Evolutionary conservation across 2,888 invertebrate species (phyloP).

Genomic region (Aphelenchoides bicaudatus): DNA sequence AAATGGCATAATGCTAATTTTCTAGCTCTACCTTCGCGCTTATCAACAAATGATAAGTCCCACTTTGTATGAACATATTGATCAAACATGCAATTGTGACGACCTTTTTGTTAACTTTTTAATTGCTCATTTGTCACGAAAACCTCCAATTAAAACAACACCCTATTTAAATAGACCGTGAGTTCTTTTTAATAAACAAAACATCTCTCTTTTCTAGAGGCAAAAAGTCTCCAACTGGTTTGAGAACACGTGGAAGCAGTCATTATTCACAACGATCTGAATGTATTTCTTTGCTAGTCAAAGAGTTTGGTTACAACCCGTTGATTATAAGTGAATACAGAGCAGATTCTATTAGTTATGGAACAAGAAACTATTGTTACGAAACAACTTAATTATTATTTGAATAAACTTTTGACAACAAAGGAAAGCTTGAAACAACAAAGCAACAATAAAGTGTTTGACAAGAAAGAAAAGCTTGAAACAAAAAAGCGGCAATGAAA

Average conservation of each 20-base stretch:
- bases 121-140: slow-evolving; percentile 91
- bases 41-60: slow-evolving; percentile 88
- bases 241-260: not conserved
- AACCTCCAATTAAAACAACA: slow-evolving; percentile 88
- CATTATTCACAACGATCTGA: slow-evolving; percentile 95
- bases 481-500: no score
- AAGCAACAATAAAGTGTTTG: no score
- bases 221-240: not conserved
- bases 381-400: not conserved
- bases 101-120: slow-evolving; percentile 99
- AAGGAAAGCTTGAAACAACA: no score
- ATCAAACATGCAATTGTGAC: slow-evolving; percentile 97
- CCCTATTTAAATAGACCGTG: slow-evolving; percentile 58
- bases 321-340: slow-evolving; percentile 68
- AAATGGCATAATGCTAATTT: not conserved
- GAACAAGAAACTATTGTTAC: not conserved
- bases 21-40: slow-evolving; percentile 62
- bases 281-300: slow-evolving; percentile 82
- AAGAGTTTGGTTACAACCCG: slow-evolving; percentile 97
- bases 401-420: no score
- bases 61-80: slow-evolving; percentile 88
- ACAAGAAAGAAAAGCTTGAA: no score
- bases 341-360: slow-evolving; percentile 10
- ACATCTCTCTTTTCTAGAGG: no score
- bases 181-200: no score